Evolutionary conservation across 2,888 invertebrate species (phyloP), one percentile per base, ranked within the genome.

Genomic region (Campoplex nolae): DNA sequence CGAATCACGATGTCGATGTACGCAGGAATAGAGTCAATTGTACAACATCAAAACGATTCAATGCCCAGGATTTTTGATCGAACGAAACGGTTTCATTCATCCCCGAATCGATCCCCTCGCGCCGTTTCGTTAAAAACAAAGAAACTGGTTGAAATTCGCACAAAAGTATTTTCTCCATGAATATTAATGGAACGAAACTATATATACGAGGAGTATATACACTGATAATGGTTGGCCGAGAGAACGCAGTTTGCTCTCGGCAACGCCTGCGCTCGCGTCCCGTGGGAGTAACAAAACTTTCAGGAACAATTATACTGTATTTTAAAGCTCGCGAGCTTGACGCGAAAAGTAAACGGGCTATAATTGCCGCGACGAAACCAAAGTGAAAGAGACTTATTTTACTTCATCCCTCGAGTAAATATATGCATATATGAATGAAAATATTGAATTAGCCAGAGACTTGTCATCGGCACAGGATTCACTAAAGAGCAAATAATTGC

Each of bases 311-410:
- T 62, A 71, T 73, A 28, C 16, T 9, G 77, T 77, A 67, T 70
- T 73, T 65, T 23, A 77, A 54, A 13, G 70, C 56, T 13, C 32
- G 23, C 23, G 23, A 23, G 23, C 23, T 42, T 13, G 65, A 65
- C n/a, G 65, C 28, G 77, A 78, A 83, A 83, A 73, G 77, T 78
- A 83, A 83, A 78, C 65, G 77, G 42, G 48, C 62, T 77, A 42
- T 78, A 78, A 83, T 77, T 78, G 65, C 54, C 62, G 51, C 28
- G 68, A 82, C 51, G 28, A 71, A 62, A 83, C 28, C 23, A 70
- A 65, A 62, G 45, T 23, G 58, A 77, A 71, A 35, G 51, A 65
- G 77, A 83, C 68, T 84, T 73, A 65, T 23, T 23, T 23, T 42
- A 13, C 56, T 58, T 75, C 48, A 56, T 58, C 75, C 62, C 3